These are phyloP conservation scores for Eucriotettix oculatus DNA, from an alignment of 2,888 invertebrate genomes.

Conservation along the genomic window DNA sequence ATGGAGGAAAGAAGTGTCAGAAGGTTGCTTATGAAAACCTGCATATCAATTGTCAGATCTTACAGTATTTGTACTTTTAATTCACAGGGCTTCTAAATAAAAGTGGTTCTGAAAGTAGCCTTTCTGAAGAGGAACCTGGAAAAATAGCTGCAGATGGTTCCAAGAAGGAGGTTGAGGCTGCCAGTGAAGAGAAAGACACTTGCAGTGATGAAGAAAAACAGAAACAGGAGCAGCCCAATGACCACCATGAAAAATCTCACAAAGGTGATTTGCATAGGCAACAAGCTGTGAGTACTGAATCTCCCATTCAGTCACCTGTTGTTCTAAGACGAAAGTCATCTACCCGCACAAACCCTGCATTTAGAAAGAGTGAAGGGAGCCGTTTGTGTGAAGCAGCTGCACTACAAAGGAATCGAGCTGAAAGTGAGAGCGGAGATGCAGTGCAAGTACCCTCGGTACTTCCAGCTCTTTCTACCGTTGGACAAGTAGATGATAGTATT, in stretches of 20 bases:
- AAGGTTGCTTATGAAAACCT: no score
- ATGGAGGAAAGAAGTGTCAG: no score
- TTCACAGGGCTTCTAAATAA: conserved; percentile 42
- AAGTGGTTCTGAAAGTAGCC: conserved; percentile 77
- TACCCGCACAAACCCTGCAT: conserved; percentile 15
- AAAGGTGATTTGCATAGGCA: conserved; percentile 10
- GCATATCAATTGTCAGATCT: no score
- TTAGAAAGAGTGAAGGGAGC: conserved; percentile 15
- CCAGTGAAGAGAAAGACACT: conserved; percentile 17
- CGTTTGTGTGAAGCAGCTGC: conserved; percentile 23
- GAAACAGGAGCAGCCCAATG: background rate
- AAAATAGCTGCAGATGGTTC: conserved; percentile 43
- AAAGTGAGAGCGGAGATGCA: conserved; percentile 39
- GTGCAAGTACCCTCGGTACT: background rate
- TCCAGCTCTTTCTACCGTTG: background rate
- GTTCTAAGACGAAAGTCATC: conserved; percentile 17
- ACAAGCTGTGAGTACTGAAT: conserved; percentile 9
- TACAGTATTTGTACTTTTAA: background rate
- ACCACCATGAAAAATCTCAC: background rate
- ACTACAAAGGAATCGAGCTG: conserved; percentile 34
- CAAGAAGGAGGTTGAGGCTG: conserved; percentile 16
- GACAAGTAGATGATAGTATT: conserved; percentile 1
- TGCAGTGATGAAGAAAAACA: conserved; percentile 15
- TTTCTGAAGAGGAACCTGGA: conserved; percentile 55
- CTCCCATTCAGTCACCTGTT: conserved; percentile 13